phyloP scores from a whole-genome alignment of 92 coral and sea anemone genomes.

The Palythoa heliodiscus region DNA sequence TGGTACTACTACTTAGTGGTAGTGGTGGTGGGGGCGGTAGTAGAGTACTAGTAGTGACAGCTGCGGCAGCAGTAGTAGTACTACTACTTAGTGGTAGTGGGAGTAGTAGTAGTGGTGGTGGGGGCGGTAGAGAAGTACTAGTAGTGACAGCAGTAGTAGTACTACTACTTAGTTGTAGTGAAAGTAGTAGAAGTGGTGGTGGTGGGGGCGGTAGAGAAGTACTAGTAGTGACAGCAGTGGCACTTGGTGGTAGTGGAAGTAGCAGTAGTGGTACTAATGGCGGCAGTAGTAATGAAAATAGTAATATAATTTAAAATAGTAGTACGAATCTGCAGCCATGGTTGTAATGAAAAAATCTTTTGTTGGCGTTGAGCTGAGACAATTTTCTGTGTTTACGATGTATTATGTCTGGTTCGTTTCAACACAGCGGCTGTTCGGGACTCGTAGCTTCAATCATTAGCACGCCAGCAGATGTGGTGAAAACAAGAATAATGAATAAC shows the following conservation, averaged over 20 bases:
- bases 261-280: neutral
- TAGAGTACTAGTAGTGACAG: neutral
- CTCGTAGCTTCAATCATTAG: conserved; percentile 91
- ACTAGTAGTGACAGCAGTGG: neutral
- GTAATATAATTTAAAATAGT: neutral
- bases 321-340: neutral
- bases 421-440: conserved; percentile 79
- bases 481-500: conserved; percentile 97
- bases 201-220: neutral
- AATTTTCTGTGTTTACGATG: neutral
- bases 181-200: neutral
- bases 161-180: too few species aligned
- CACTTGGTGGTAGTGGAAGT: neutral
- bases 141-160: neutral
- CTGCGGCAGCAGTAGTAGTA: neutral
- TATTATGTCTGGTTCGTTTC: neutral
- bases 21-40: neutral
- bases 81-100: neutral
- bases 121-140: neutral
- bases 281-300: neutral
- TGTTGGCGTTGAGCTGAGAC: too few species aligned
- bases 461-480: conserved; percentile 97
- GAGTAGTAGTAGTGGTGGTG: neutral
- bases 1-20: too few species aligned
- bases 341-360: neutral